Evolutionary conservation across 2,888 invertebrate genomes (phyloP).

Genomic region (Chymomyza procnemis): DNA sequence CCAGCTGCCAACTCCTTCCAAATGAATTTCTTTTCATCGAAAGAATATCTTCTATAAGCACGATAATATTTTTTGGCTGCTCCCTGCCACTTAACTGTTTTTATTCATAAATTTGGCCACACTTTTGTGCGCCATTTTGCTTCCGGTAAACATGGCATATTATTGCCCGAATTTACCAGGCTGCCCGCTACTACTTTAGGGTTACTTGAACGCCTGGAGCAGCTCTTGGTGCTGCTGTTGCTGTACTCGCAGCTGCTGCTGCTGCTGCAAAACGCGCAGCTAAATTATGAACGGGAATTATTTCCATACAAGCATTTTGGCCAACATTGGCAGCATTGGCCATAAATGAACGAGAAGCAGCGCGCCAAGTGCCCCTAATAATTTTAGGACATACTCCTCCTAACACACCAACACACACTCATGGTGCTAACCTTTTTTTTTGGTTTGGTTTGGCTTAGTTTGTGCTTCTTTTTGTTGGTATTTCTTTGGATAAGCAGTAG

Average conservation of each 20-base stretch:
- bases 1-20: too few relatives aligned
- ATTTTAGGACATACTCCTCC: slow-evolving; percentile 32
- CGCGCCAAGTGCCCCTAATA: slow-evolving; percentile 42
- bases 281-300: slow-evolving; percentile 19
- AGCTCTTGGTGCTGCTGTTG: neutral
- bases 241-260: neutral
- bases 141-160: neutral
- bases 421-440: slow-evolving; percentile 6
- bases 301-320: slow-evolving; percentile 18
- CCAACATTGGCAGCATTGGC: slow-evolving; percentile 3
- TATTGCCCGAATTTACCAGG: neutral
- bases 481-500: slow-evolving; percentile 1
- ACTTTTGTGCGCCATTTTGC: neutral
- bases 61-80: neutral
- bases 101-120: neutral
- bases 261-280: neutral
- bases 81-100: neutral
- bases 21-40: neutral
- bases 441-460: neutral
- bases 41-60: neutral
- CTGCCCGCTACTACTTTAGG: neutral
- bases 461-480: neutral
- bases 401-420: neutral
- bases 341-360: slow-evolving; percentile 5
- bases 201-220: neutral